These are phyloP conservation scores for cat (Felis catus) DNA, from an alignment of 2,113 vertebrate genomes.

Conservation along the genomic window DNA sequence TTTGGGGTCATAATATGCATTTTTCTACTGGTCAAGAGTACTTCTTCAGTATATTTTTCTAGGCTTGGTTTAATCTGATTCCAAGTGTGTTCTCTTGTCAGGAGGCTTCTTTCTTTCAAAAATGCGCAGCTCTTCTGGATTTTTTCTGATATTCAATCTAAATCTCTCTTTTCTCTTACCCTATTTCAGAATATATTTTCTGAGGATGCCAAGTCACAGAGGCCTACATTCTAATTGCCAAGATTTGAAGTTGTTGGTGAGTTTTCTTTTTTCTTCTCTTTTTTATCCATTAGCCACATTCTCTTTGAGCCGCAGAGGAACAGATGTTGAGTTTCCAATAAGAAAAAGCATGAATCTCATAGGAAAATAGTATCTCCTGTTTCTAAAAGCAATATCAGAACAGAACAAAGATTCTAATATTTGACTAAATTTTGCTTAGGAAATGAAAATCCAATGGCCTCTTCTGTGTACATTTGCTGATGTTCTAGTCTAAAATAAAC, in stretches of 20 bases:
- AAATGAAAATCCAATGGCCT: conserved; percentile 47
- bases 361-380: conserved; percentile 58
- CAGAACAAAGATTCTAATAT: conserved; percentile 52
- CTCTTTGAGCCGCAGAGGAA: conserved; percentile 24
- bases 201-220: background rate
- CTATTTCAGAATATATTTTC: background rate
- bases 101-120: background rate
- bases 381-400: conserved; percentile 59
- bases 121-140: background rate
- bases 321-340: conserved; percentile 72
- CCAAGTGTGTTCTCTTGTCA: background rate
- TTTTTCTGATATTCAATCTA: background rate
- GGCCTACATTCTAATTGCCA: background rate
- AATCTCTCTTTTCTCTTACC: background rate
- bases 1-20: background rate
- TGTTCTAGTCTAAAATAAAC: conserved; percentile 49
- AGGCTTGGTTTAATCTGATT: background rate
- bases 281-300: conserved; percentile 50
- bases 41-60: background rate
- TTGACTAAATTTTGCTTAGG: conserved; percentile 61
- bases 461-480: conserved; percentile 11
- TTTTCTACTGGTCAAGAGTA: background rate
- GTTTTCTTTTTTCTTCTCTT: background rate
- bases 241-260: conserved; percentile 40
- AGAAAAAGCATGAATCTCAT: conserved; percentile 61